A percentile compares a stretch with the other conserved stretches of the same genome.
Conservation (phyloP, 1,140 invertebrate genomes). For the Dryas iulia region DNA sequence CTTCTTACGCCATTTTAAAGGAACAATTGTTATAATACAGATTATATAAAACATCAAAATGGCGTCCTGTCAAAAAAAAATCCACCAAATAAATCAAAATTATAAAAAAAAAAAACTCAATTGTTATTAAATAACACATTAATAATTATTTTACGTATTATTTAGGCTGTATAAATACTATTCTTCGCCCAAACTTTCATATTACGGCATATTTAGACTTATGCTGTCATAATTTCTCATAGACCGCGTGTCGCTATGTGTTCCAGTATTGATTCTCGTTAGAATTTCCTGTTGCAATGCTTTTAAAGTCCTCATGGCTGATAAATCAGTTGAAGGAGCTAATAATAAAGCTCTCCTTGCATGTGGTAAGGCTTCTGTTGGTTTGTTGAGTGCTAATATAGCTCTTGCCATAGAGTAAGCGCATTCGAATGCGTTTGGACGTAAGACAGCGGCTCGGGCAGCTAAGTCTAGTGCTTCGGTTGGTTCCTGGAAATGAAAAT, state of each 20-base stretch:
- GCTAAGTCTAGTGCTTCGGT: slow-evolving; percentile 93
- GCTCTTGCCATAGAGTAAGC: slow-evolving; percentile 95
- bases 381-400: slow-evolving; percentile 84
- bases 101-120: too few species aligned
- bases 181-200: neutral
- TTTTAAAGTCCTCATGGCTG: slow-evolving; percentile 58
- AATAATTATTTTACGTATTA: neutral
- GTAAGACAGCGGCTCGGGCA: slow-evolving; percentile 89
- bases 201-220: slow-evolving; percentile 68
- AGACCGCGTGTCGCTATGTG: slow-evolving; percentile 57
- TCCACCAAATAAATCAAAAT: neutral
- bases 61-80: neutral
- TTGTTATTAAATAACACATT: neutral
- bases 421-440: slow-evolving; percentile 94
- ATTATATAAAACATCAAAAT: neutral
- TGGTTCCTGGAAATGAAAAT: slow-evolving; percentile 83
- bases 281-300: slow-evolving; percentile 65
- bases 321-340: slow-evolving; percentile 54
- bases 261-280: slow-evolving; percentile 57
- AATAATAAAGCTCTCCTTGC: slow-evolving; percentile 77
- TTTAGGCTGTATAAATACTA: neutral
- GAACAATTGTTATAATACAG: neutral
- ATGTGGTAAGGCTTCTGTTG: slow-evolving; percentile 80
- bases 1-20: neutral
- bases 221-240: slow-evolving; percentile 67